A percentile compares a stretch with the other conserved stretches of the same genome.
These are phyloP conservation scores for Psammodynastes pulverulentus DNA, from an alignment of 2,113 vertebrate genomes.

Conservation along the genomic window DNA sequence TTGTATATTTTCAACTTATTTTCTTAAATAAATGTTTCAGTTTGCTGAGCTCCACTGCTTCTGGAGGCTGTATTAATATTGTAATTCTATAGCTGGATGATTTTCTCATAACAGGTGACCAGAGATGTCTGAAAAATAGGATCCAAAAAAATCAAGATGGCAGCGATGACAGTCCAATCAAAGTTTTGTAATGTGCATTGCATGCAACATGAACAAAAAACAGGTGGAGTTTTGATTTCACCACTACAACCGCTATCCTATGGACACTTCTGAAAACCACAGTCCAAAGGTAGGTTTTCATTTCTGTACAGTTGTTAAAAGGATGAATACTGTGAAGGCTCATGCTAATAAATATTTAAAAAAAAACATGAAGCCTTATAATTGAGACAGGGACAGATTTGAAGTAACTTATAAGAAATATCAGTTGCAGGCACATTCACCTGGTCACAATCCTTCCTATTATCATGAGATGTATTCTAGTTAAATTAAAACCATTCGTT, in stretches of 20 bases:
- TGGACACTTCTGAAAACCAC: not conserved
- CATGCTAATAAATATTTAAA: not conserved
- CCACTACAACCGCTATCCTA: not conserved
- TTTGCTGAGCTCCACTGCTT: not conserved
- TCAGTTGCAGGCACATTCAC: not conserved
- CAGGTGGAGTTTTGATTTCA: not conserved
- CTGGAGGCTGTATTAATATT: not conserved
- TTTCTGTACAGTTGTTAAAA: not conserved
- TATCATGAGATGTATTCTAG: not conserved
- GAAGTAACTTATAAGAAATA: not conserved
- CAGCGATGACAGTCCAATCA: not conserved
- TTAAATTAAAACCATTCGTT: not conserved
- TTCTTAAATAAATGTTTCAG: not conserved
- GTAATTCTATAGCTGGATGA: not conserved
- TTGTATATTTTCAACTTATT: not conserved
- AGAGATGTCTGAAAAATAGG: not conserved
- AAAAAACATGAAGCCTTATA: not conserved
- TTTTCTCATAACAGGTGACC: not conserved
- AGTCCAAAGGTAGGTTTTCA: not conserved
- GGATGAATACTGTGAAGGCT: not conserved
- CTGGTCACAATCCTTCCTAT: not conserved
- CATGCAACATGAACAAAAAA: not conserved
- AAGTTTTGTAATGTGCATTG: not conserved
- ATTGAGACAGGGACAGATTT: not conserved
- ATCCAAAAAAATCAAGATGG: not conserved